Conservation (phyloP, 2,888 invertebrate species). For the Cheilosia vulpina region DNA sequence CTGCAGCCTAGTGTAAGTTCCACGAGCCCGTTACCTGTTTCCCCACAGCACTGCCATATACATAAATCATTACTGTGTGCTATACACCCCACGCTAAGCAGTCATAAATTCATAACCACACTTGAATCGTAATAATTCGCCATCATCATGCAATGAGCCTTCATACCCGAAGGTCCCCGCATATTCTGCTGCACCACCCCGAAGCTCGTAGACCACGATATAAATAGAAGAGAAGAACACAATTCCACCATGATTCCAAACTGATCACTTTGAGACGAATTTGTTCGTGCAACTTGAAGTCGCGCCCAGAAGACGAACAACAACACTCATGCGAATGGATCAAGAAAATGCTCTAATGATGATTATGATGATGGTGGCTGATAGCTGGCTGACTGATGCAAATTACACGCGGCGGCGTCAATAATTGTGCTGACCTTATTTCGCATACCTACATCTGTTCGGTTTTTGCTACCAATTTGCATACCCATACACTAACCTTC, state of each 20-base stretch:
- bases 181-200: slow-evolving; percentile 26
- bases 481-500: slow-evolving; percentile 23
- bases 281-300: slow-evolving; percentile 16
- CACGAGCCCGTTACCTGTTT: no score
- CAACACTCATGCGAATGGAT: neutral
- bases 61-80: no score
- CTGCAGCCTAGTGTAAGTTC: no score
- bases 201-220: neutral
- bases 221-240: slow-evolving; percentile 16
- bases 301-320: neutral
- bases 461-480: slow-evolving; percentile 48
- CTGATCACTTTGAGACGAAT: slow-evolving; percentile 40
- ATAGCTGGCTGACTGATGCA: slow-evolving; percentile 46
- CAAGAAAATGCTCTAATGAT: slow-evolving; percentile 8
- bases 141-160: slow-evolving; percentile 19
- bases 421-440: slow-evolving; percentile 71
- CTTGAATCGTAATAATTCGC: slow-evolving; percentile 35
- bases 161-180: slow-evolving; percentile 39
- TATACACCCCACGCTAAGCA: slow-evolving; percentile 7
- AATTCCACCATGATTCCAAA: slow-evolving; percentile 25
- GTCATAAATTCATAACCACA: slow-evolving; percentile 16
- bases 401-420: slow-evolving; percentile 63
- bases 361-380: slow-evolving; percentile 49
- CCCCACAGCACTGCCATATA: no score
- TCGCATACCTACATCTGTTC: slow-evolving; percentile 17